Base-by-base conservation (phyloP, 2,113 vertebrate genomes). In the Perca schrenkii region DNA sequence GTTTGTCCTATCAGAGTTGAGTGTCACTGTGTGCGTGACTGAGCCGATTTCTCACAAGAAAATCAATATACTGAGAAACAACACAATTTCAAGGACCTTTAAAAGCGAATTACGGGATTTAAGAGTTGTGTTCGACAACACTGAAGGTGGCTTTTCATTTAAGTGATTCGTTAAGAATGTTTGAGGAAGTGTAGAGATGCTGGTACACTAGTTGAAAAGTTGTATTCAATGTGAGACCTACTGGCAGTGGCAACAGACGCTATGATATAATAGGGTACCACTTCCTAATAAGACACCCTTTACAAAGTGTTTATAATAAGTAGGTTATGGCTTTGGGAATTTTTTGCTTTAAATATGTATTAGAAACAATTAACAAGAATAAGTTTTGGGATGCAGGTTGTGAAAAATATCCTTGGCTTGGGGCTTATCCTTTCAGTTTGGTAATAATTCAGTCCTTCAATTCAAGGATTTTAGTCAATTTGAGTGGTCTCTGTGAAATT, bases 21-120 rank as follows among this genome's bases (percentile, higher is more conserved):
- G 53, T n/a, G 47, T 62, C 17, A 10, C 19, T 36, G 28, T 62
- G 46, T 78, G 70, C 16, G 16, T 72, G 78, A 75, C 64, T 66
- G 65, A 60, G 28, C 11, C 21, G 31, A 57, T 73, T 80, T 56
- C 31, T 61, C 43, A 61, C 10, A 2, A 52, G 28, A 76, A 46
- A 74, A 56, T 19, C 58, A 46, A 2, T 0, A 22, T 0, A 13
- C 25, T 50, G 66, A 74, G 13, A 80, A 77, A 78, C 34, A 69
- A 34, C 47, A 60, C 12, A 5, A n/a, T 46, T 17, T 74, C 34
- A 7, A 12, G n/a, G 63, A 17, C n/a, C 22, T 66, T 80, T 68
- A 14, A 65, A 63, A 19, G 43, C 28, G 28, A 76, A 68, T 10
- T 12, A 57, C 17, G 15, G 5, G 36, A 36, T 7, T 25, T 21